phyloP scores from a whole-genome alignment of 35 echinoderm and acorn worm species.

The Patiria miniata region DNA sequence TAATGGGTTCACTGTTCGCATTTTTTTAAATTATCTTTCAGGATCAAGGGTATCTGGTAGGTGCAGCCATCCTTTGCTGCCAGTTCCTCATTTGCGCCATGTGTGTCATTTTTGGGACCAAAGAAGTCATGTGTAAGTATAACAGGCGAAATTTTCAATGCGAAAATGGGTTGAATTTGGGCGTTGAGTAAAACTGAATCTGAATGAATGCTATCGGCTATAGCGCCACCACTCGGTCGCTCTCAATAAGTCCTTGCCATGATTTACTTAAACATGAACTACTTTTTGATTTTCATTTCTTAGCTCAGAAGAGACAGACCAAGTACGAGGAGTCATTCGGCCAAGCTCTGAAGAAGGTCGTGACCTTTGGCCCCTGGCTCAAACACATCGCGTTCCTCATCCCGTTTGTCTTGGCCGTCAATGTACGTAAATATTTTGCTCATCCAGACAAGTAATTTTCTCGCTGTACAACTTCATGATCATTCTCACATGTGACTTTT shows the following conservation, averaged over 20 bases:
- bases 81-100: slow-evolving; percentile 58
- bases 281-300: no score
- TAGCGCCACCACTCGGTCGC: no score
- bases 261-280: no score
- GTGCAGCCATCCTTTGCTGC: slow-evolving; percentile 51
- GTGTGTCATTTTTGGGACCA: slow-evolving; percentile 72
- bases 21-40: slow-evolving; percentile 36
- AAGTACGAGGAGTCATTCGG: slow-evolving; percentile 19
- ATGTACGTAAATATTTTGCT: background rate
- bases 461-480: no score
- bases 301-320: background rate
- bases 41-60: slow-evolving; percentile 72
- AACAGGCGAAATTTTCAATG: no score
- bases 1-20: no score
- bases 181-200: no score
- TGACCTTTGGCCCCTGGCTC: slow-evolving; percentile 52
- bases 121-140: slow-evolving; percentile 82
- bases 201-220: no score
- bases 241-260: no score
- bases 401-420: slow-evolving; percentile 26
- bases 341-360: slow-evolving; percentile 21
- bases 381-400: slow-evolving; percentile 39
- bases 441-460: no score
- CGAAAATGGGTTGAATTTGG: no score
- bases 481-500: no score